Evolutionary conservation across 2,888 invertebrate species (phyloP), one percentile per base, ranked within the genome.

Genomic region (Amblyteles armatorius): DNA sequence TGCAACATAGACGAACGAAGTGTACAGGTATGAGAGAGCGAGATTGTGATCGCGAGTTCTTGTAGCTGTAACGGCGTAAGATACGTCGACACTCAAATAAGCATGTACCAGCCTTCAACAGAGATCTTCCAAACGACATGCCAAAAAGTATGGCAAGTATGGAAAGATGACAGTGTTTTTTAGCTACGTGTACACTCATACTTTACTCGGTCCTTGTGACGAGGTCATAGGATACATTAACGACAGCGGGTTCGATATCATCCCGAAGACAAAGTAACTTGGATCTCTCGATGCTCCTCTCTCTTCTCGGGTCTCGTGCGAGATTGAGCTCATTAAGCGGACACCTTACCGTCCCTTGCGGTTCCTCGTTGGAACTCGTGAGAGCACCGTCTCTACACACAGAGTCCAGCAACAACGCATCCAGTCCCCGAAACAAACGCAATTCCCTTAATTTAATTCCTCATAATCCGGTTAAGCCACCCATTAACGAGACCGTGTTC

Each of bases 401-500:
- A 19, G 50, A 48, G 50, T 50, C 48, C 65, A 22, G 22, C 74
- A 63, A 40, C 74, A 48, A 63, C 48, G 19, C 60, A 71, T 22
- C 26, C 79, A 83, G 83, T 81, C 72, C 68, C 16, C 87, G 87
- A 89, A 90, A 90, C 90, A 90, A 92, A 89, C 88, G 89, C 90
- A 85, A 91, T 90, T 90, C 87, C 90, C 89, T 88, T 89, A 90
- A 91, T 92, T 92, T 89, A 91, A 92, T 92, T 91, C 89, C 87
- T 90, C 90, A 89, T 92, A 92, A 92, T 92, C 90, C 89, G 88
- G 89, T 92, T 91, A 91, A 92, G 90, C 90, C 86, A 88, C 85
- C 91, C 89, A 91, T 92, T 92, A 92, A 91, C 90, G 88, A 84
- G 71, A 82, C 68, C 83, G 73, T 76, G 86, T 87, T 86, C 76